Percentiles rank a stretch among this genome's conserved stretches.
Conservation (phyloP, 92 coral and sea anemone species). For the Nematostella vectensis region DNA sequence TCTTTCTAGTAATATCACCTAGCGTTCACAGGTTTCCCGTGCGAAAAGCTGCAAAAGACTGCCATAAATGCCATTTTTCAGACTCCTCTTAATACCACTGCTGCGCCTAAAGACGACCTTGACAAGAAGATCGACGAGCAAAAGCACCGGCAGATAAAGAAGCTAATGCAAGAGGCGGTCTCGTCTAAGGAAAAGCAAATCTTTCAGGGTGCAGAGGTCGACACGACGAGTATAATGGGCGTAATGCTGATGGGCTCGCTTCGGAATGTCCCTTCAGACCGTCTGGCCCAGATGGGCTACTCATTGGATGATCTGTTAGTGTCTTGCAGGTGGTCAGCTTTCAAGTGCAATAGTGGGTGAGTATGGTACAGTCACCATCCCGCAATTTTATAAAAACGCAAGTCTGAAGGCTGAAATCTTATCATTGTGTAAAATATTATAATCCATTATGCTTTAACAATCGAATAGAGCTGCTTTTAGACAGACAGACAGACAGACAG, state of each 20-base stretch:
- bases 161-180: constrained; percentile 3
- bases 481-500: too few species aligned
- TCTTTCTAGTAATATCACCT: too few species aligned
- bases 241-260: constrained; percentile 12
- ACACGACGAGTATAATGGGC: constrained; percentile 9
- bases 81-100: too few species aligned
- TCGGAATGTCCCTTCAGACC: constrained; percentile 13
- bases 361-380: constrained; percentile 1
- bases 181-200: constrained; percentile 12
- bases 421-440: too few species aligned
- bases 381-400: not conserved
- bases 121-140: not conserved
- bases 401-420: too few species aligned
- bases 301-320: constrained; percentile 39
- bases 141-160: not conserved
- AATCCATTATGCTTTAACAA: too few species aligned
- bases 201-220: constrained; percentile 21
- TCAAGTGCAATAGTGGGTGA: constrained; percentile 48
- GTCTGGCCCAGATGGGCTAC: constrained; percentile 30
- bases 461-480: too few species aligned
- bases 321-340: constrained; percentile 53
- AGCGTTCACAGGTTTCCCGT: too few species aligned
- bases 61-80: too few species aligned
- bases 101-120: not conserved
- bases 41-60: too few species aligned